These are phyloP conservation scores for Lagenorhynchus albirostris DNA, from an alignment of 2,113 vertebrate species.

Conservation along the genomic window DNA sequence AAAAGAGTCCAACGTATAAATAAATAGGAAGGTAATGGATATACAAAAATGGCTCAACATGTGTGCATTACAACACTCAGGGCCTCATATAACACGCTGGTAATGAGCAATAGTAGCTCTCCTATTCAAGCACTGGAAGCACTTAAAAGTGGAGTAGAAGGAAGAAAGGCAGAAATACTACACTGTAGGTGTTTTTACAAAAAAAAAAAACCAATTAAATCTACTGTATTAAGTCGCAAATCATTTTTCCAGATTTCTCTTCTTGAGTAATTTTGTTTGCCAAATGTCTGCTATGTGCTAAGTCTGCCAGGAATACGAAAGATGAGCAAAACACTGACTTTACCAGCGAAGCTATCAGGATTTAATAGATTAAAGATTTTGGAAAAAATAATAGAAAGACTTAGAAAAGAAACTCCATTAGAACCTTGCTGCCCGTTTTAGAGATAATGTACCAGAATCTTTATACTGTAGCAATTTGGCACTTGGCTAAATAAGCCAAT, in stretches of 20 bases:
- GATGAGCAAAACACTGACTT: conserved; percentile 32
- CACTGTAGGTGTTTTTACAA: background rate
- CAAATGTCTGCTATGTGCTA: conserved; percentile 29
- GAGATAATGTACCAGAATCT: conserved; percentile 32
- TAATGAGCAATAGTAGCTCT: conserved; percentile 20
- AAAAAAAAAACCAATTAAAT: conserved; percentile 40
- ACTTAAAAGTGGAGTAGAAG: background rate
- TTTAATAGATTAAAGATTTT: conserved; percentile 5
- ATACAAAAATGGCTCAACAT: background rate
- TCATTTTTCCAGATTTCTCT: conserved; percentile 19
- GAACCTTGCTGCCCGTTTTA: conserved; percentile 25
- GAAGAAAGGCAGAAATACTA: conserved; percentile 28
- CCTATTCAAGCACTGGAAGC: background rate
- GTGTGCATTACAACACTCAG: background rate
- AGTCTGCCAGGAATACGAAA: conserved; percentile 25
- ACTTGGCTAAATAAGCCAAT: conserved; percentile 43
- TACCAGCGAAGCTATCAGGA: background rate
- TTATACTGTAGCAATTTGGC: conserved; percentile 30
- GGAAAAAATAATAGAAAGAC: background rate
- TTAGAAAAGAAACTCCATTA: conserved; percentile 33
- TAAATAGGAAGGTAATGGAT: background rate
- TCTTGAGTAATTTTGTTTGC: conserved; percentile 43
- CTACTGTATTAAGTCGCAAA: conserved; percentile 20
- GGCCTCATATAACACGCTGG: background rate
- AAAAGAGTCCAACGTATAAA: background rate